These are phyloP conservation scores for Hafferia zeledoni DNA, from an alignment of 2,797 vertebrate species.

Conservation along the genomic window DNA sequence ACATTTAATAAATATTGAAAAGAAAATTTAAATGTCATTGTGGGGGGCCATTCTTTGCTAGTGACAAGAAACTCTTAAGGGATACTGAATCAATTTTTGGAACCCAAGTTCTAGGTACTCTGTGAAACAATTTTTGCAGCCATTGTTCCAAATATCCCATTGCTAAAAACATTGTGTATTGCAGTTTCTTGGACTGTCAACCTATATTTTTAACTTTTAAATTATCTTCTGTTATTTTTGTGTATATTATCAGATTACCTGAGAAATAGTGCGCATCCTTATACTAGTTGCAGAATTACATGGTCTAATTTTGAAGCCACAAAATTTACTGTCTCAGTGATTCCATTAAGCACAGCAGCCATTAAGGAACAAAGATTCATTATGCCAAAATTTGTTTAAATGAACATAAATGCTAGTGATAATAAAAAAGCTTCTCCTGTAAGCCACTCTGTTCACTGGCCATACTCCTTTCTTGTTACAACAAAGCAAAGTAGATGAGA, in stretches of 20 bases:
- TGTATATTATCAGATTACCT: neutral
- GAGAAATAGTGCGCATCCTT: neutral
- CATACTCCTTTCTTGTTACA: neutral
- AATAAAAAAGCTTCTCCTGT: neutral
- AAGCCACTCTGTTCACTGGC: neutral
- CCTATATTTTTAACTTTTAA: neutral
- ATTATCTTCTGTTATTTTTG: neutral
- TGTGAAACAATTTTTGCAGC: neutral
- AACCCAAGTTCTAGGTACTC: neutral
- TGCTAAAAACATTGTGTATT: neutral
- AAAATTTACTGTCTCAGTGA: neutral
- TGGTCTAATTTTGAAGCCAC: neutral
- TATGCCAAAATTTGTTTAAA: slow-evolving; percentile 34
- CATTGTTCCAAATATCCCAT: neutral
- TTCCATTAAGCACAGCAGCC: neutral
- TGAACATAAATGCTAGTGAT: slow-evolving; percentile 14
- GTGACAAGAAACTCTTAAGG: neutral
- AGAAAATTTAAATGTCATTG: neutral
- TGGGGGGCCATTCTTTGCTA: neutral
- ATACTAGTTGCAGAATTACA: neutral
- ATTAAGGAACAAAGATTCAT: neutral
- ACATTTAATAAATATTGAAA: neutral
- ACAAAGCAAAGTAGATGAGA: neutral
- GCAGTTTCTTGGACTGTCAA: neutral
- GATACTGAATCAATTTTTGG: neutral